Evolutionary conservation across 2,113 vertebrate species (phyloP).

Genomic region (Egretta garzetta): DNA sequence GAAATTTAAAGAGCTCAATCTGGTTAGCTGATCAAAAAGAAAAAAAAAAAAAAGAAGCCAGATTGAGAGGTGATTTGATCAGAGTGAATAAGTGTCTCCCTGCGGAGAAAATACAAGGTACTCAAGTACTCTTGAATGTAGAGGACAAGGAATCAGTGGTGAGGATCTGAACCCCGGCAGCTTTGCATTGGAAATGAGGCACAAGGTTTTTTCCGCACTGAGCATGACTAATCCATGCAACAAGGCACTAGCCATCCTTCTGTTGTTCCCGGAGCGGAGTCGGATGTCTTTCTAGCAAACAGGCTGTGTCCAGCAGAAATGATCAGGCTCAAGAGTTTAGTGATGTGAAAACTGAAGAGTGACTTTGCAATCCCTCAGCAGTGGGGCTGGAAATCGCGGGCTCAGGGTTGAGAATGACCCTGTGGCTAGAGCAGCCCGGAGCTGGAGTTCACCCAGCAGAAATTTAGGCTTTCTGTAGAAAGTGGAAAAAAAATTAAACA

Average conservation of each 20-base stretch:
- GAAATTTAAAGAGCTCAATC: not conserved
- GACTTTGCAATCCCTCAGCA: not conserved
- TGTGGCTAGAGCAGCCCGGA: not conserved
- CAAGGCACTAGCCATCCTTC: not conserved
- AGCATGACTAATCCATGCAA: not conserved
- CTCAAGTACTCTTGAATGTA: not conserved
- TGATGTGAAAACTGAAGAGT: not conserved
- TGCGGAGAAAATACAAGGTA: not conserved
- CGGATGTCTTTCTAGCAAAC: not conserved
- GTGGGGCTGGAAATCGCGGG: not conserved
- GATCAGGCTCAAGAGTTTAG: not conserved
- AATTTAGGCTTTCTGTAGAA: not conserved
- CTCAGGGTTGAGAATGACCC: not conserved
- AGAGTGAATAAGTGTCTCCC: not conserved
- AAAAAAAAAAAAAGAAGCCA: not conserved
- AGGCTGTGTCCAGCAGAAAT: not conserved
- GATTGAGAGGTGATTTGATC: not conserved
- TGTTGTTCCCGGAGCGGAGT: not conserved
- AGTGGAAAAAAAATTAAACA: not conserved
- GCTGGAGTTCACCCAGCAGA: not conserved
- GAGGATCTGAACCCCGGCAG: not conserved
- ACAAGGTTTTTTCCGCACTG: not conserved
- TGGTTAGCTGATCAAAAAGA: not conserved
- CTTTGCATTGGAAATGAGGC: slow-evolving; percentile 3
- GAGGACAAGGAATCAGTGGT: not conserved